These are phyloP conservation scores for Morone chrysops DNA, from an alignment of 2,113 vertebrate genomes.

Conservation along the genomic window DNA sequence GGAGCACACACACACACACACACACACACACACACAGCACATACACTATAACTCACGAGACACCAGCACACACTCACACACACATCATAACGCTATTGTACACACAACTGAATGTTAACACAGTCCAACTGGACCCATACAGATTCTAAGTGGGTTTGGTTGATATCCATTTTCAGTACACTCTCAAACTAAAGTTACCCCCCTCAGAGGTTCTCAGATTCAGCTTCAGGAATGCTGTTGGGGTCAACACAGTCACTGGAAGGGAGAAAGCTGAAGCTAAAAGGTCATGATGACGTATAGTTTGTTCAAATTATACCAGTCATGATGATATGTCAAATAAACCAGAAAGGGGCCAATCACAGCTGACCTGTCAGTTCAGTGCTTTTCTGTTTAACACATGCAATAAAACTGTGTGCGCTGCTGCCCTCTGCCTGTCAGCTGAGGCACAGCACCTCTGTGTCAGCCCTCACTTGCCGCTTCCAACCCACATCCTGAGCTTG, in stretches of 20 bases:
- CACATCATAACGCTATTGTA: not conserved
- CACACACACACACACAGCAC: conserved; percentile 17
- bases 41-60: not conserved
- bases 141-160: too few relatives aligned
- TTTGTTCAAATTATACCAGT: not conserved
- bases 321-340: not conserved
- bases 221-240: too few relatives aligned
- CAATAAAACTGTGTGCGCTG: conserved; percentile 33
- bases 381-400: not conserved
- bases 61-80: conserved; percentile 2
- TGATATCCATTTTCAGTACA: too few relatives aligned
- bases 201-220: too few relatives aligned
- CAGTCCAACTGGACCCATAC: not conserved
- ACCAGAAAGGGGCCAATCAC: not conserved
- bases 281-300: not conserved
- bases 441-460: not conserved
- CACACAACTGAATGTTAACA: not conserved
- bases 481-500: not conserved
- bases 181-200: too few relatives aligned
- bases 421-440: conserved; percentile 54
- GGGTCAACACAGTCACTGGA: too few relatives aligned
- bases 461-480: not conserved
- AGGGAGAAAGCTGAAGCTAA: too few relatives aligned
- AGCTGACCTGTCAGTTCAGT: not conserved
- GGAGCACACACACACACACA: conserved; percentile 34